Evolutionary conservation across 2,888 invertebrate species (phyloP).

Genomic region (Pemphredon lugubris): DNA sequence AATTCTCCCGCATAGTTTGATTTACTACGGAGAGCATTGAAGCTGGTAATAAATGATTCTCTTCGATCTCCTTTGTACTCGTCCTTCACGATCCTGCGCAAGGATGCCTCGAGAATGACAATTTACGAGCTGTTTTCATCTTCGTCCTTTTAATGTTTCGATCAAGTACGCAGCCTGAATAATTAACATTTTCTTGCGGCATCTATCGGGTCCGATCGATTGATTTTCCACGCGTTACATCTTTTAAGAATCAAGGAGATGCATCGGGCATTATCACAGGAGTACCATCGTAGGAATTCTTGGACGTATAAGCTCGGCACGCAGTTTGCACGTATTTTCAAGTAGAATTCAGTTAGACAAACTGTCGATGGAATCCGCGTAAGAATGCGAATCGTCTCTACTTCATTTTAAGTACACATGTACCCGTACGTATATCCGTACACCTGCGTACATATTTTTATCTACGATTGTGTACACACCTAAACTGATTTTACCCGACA

Average conservation of each 20-base stretch:
- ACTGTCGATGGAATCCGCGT: neutral
- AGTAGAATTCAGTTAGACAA: conserved; percentile 1
- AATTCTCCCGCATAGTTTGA: too few species aligned
- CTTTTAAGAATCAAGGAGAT: neutral
- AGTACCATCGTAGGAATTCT: neutral
- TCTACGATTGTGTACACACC: too few species aligned
- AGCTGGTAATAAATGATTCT: conserved; percentile 52
- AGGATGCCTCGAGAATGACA: conserved; percentile 22
- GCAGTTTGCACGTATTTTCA: neutral
- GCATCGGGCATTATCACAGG: too few species aligned
- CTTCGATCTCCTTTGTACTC: conserved; percentile 34
- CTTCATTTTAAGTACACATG: too few species aligned
- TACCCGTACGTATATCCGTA: too few species aligned
- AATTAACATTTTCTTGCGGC: conserved; percentile 29
- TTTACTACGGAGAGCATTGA: too few species aligned
- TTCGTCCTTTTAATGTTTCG: conserved; percentile 17
- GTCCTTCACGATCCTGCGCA: conserved; percentile 32
- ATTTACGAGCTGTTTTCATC: conserved; percentile 39
- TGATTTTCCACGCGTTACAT: conserved; percentile 1
- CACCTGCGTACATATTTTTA: too few species aligned
- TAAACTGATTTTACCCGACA: too few species aligned
- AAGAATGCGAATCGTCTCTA: too few species aligned
- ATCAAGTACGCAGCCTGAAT: conserved; percentile 15
- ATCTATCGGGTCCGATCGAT: neutral
- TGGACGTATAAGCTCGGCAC: neutral